Conservation (phyloP, 1,140 invertebrate species). For the Mizuhopecten yessoensis region DNA sequence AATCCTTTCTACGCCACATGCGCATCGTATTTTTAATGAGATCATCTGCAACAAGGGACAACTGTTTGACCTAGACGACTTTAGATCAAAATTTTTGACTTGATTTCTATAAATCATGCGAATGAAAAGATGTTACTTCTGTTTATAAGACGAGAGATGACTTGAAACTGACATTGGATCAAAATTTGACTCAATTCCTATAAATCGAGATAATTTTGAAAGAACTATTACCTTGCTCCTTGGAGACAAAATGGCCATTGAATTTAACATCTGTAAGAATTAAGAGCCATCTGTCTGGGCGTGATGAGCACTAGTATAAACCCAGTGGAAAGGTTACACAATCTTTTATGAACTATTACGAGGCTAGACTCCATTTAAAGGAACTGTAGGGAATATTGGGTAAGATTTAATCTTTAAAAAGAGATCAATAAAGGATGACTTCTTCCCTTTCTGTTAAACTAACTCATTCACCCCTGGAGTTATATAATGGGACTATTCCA, state of each 20-base stretch:
- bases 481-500: background rate
- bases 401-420: background rate
- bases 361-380: background rate
- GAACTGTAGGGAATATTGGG: background rate
- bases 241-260: too few species aligned
- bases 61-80: background rate
- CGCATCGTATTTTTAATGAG: slow-evolving; percentile 19
- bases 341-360: background rate
- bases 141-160: background rate
- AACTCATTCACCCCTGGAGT: too few species aligned
- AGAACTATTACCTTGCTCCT: background rate
- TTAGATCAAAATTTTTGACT: background rate
- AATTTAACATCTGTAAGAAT: background rate
- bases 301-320: background rate
- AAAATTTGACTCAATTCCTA: background rate
- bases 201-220: background rate
- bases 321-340: background rate
- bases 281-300: background rate
- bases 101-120: background rate
- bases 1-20: background rate
- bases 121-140: background rate
- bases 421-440: background rate
- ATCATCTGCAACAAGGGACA: background rate
- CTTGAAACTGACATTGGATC: background rate
- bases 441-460: too few species aligned